Evolutionary conservation across 2,888 invertebrate species (phyloP).

Genomic region (Synanthedon andrenaeformis): DNA sequence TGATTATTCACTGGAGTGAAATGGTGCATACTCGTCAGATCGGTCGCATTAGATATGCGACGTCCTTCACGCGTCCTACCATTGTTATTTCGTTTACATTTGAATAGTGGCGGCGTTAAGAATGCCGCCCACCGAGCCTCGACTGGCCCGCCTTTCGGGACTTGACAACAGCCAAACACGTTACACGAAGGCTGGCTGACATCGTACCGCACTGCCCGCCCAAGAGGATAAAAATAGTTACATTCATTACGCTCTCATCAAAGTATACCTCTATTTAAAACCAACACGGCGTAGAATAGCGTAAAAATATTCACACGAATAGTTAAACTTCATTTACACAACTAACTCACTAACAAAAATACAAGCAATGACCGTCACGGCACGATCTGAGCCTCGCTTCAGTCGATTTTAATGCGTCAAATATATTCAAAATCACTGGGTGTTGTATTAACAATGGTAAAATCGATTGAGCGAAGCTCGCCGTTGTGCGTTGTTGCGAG

Average conservation of each 20-base stretch:
- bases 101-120: constrained; percentile 52
- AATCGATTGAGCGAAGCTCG: constrained; percentile 43
- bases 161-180: constrained; percentile 24
- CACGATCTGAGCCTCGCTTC: constrained; percentile 53
- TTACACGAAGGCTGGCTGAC: background rate
- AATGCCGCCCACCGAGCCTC: constrained; percentile 44
- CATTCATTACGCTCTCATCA: background rate
- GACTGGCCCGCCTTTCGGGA: constrained; percentile 39
- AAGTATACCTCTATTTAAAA: constrained; percentile 8
- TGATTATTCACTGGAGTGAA: constrained; percentile 66
- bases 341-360: constrained; percentile 64
- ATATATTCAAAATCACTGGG: background rate
- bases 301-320: constrained; percentile 37
- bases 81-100: constrained; percentile 65
- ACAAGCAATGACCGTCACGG: constrained; percentile 64
- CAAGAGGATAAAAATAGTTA: background rate
- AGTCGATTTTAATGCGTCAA: constrained; percentile 10
- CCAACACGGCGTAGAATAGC: constrained; percentile 44
- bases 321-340: constrained; percentile 55
- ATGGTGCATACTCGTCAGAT: constrained; percentile 54
- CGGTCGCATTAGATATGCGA: constrained; percentile 59
- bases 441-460: background rate
- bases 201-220: constrained; percentile 6
- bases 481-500: constrained; percentile 59
- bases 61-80: constrained; percentile 69